Evolutionary conservation across 2,797 vertebrate species (phyloP).

Genomic region (Mormyrops attenuatus): DNA sequence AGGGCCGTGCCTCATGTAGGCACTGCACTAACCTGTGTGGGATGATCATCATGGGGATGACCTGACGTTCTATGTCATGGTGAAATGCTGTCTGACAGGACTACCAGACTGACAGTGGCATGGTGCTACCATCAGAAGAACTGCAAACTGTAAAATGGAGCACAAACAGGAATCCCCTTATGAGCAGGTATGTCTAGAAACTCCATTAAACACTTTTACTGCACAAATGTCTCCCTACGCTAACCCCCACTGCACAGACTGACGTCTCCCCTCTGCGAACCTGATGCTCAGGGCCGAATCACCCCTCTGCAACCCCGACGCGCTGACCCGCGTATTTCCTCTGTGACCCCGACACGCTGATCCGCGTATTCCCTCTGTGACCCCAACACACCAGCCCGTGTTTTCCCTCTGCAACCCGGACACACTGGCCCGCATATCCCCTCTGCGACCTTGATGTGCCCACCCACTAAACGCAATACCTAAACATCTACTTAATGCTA

Average conservation of each 20-base stretch:
- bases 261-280: not conserved
- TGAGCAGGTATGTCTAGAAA: conserved; percentile 50
- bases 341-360: not conserved
- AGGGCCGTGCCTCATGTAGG: too few relatives aligned
- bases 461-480: not conserved
- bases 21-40: not conserved
- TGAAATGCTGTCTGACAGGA: conserved; percentile 1
- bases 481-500: not conserved
- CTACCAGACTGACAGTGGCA: conserved; percentile 71
- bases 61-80: not conserved
- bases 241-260: not conserved
- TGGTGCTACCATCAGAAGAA: conserved; percentile 76
- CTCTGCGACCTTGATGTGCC: not conserved
- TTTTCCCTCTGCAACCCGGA: not conserved
- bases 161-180: conserved; percentile 51
- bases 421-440: not conserved
- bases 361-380: not conserved
- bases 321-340: not conserved
- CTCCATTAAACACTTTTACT: not conserved
- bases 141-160: conserved; percentile 69
- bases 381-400: not conserved
- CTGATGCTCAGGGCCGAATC: not conserved
- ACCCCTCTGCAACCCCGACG: not conserved
- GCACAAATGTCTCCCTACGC: not conserved
- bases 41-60: not conserved